Conservation (phyloP, 2,888 invertebrate genomes). For the Esperia sulphurella region DNA sequence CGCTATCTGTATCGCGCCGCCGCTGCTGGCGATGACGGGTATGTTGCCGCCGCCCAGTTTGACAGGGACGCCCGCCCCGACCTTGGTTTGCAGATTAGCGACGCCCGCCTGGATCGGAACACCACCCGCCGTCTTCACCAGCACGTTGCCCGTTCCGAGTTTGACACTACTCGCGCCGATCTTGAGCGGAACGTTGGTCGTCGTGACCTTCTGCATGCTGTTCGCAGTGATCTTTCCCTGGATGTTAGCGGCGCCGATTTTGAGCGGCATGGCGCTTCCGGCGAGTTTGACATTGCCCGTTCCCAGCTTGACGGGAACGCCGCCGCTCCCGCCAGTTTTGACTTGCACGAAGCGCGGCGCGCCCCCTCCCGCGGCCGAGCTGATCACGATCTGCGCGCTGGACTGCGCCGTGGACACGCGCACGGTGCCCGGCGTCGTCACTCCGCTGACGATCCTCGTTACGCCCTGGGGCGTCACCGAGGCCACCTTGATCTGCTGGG, state of each 20-base stretch:
- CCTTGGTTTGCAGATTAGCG: slow-evolving; percentile 50
- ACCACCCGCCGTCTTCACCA: slow-evolving; percentile 66
- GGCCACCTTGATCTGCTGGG: slow-evolving; percentile 68
- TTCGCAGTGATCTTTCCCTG: slow-evolving; percentile 60
- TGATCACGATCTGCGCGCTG: slow-evolving; percentile 58
- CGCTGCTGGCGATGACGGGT: slow-evolving; percentile 58
- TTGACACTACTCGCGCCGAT: slow-evolving; percentile 69
- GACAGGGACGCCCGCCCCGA: slow-evolving; percentile 57
- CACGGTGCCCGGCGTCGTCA: slow-evolving; percentile 51
- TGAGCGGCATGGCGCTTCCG: slow-evolving; percentile 58
- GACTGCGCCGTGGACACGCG: slow-evolving; percentile 63
- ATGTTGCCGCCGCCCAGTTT: slow-evolving; percentile 60
- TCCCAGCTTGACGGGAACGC: slow-evolving; percentile 59
- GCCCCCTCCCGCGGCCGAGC: slow-evolving; percentile 44
- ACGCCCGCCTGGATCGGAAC: slow-evolving; percentile 57
- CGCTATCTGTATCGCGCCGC: slow-evolving; percentile 58
- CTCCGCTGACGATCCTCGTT: slow-evolving; percentile 65
- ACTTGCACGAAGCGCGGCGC: slow-evolving; percentile 68
- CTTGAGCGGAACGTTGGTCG: slow-evolving; percentile 56
- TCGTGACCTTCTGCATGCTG: slow-evolving; percentile 55
- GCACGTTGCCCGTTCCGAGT: slow-evolving; percentile 67
- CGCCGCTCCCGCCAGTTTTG: slow-evolving; percentile 53
- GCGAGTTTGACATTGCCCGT: slow-evolving; percentile 62
- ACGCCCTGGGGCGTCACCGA: slow-evolving; percentile 65
- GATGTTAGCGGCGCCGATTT: slow-evolving; percentile 61